Base-by-base conservation (phyloP, 2,113 vertebrate species). In the Neogobius melanostomus region DNA sequence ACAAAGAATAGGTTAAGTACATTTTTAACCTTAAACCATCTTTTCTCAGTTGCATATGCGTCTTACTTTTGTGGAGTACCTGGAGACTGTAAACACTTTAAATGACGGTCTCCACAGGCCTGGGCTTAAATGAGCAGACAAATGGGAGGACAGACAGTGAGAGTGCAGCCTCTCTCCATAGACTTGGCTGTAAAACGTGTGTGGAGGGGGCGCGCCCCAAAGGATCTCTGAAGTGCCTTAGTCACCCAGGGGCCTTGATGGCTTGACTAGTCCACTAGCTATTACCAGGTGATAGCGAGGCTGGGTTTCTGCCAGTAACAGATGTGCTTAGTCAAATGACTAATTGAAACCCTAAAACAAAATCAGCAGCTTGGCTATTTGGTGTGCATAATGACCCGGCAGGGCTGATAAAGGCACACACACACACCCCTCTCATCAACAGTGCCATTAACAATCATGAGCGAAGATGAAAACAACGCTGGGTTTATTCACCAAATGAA, bases 401-500 rank as follows among this genome's bases (percentile, higher is more conserved):
- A 89, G 89, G 62, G 85, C 93, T 94, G 95, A 98, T 97, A 95
- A 95, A 96, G 94, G 87, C 72, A 85, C 92, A 88, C 81, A 91
- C 92, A 95, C 94, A 95, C 94, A 95, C 94, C 95, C 95, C 93
- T 94, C 96, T 97, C 96, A 97, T 98, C 96, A 97, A 92, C 92
- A 75, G 91, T 95, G 93, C 96, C 97, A 99, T 99, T 99, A 99
- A 98, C 96, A 97, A 97, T 97, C 95, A 95, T 94, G 95, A 95
- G 96, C 93, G 95, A 95, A 96, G 96, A 99, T 98, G 96, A 98
- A 98, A 99, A 99, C 97, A 98, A 96, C 95, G 94, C 95, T 95
- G 94, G 97, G 97, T 96, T 98, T 98, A 98, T 97, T 97, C 96
- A 94, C 95, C 96, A 98, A 98, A 99, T 98, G 97, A 98, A 99